Evolutionary conservation across 1,140 invertebrate genomes (phyloP).

Genomic region (Neelides sp.): DNA sequence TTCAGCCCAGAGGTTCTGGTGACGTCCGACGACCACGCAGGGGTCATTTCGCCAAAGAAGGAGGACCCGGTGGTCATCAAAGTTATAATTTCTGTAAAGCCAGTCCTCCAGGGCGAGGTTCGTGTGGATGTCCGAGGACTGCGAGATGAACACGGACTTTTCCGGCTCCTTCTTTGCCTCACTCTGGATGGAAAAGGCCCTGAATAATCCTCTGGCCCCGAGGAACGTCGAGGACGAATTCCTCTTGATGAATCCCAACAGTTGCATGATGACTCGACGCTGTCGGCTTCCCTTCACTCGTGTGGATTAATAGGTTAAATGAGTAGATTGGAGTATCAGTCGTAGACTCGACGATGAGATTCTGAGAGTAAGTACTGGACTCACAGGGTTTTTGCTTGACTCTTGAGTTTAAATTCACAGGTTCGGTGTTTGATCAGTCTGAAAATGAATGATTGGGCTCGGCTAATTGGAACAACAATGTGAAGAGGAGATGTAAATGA

Average conservation of each 20-base stretch:
- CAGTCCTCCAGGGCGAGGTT: conserved; percentile 91
- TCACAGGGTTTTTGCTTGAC: too few relatives aligned
- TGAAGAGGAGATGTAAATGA: conserved; percentile 60
- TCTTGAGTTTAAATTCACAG: too few relatives aligned
- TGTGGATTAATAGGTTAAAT: too few relatives aligned
- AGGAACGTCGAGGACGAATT: neutral
- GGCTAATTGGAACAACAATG: conserved; percentile 53
- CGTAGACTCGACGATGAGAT: too few relatives aligned
- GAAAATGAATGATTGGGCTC: too few relatives aligned
- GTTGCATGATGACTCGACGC: too few relatives aligned
- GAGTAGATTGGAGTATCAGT: too few relatives aligned
- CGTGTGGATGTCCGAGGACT: conserved; percentile 72
- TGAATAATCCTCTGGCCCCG: too few relatives aligned
- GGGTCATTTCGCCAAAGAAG: conserved; percentile 84
- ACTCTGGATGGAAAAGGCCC: too few relatives aligned
- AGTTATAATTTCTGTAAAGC: conserved; percentile 75
- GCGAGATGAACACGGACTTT: conserved; percentile 81
- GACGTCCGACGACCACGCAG: conserved; percentile 84
- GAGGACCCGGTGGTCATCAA: conserved; percentile 64
- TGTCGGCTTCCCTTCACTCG: too few relatives aligned
- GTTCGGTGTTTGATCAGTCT: too few relatives aligned
- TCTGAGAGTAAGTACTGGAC: too few relatives aligned
- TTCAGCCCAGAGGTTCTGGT: conserved; percentile 95
- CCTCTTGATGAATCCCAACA: neutral
- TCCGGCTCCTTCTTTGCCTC: conserved; percentile 33